Percentiles rank a stretch among this genome's conserved stretches.
These are phyloP conservation scores for Balaeniceps rex DNA, from an alignment of 2,113 vertebrate species.

Conservation along the genomic window DNA sequence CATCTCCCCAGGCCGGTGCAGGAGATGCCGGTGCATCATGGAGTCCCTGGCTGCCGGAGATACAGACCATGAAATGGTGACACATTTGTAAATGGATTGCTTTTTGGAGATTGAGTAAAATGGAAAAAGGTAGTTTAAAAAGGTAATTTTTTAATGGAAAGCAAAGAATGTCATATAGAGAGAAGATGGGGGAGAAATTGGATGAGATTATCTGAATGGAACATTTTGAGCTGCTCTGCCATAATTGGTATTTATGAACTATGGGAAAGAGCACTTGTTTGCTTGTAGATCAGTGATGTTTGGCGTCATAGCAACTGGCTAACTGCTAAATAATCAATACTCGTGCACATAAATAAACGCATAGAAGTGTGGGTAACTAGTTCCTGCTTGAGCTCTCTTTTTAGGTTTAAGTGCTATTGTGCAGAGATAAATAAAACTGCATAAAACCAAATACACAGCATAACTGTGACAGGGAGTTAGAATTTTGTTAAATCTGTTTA, in stretches of 20 bases:
- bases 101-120: fast-evolving
- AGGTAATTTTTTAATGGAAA: background rate
- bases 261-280: background rate
- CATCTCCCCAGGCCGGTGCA: fast-evolving
- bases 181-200: background rate
- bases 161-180: background rate
- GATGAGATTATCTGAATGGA: background rate
- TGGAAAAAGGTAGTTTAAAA: fast-evolving
- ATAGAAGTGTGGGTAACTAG: fast-evolving
- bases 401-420: background rate
- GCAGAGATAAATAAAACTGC: background rate
- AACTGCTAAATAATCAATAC: background rate
- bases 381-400: background rate
- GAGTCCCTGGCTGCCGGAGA: fast-evolving
- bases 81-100: background rate
- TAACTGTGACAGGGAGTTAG: background rate
- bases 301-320: background rate
- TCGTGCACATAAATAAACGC: fast-evolving
- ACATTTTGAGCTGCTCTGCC: background rate
- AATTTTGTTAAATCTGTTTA: fast-evolving
- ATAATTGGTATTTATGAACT: background rate
- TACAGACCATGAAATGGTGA: fast-evolving
- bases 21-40: background rate
- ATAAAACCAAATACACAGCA: fast-evolving
- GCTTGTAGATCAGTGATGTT: fast-evolving